A percentile compares a stretch with the other conserved stretches of the same genome.
phyloP scores from a whole-genome alignment of 2,888 invertebrate species.

The Caenorhabditis imperialis region DNA sequence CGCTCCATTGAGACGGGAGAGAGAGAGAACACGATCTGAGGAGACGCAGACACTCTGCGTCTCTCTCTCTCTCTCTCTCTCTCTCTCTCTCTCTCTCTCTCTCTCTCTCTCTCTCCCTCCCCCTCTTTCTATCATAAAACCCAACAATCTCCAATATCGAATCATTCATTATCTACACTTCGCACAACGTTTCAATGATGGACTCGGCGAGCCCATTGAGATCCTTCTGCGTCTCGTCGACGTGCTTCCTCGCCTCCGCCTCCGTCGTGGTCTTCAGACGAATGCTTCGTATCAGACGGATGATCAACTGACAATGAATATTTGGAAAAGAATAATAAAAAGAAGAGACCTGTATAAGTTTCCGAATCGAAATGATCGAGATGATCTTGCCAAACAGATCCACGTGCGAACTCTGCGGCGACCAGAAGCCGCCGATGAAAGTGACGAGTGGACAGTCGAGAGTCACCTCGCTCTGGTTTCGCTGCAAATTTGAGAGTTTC shows the following conservation, averaged over 20 bases:
- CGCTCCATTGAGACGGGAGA: too few relatives aligned
- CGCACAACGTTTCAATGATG: constrained; percentile 50
- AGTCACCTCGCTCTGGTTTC: constrained; percentile 29
- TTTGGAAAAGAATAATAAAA: too few relatives aligned
- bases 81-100: constrained; percentile 13
- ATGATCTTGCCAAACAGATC: constrained; percentile 53
- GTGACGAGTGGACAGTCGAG: constrained; percentile 44
- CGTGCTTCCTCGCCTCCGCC: constrained; percentile 7
- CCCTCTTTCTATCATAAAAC: constrained; percentile 17
- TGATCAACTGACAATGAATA: constrained; percentile 21
- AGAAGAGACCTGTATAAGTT: constrained; percentile 50
- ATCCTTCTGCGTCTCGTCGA: constrained; percentile 42
- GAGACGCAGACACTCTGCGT: too few relatives aligned
- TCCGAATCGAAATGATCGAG: constrained; percentile 51
- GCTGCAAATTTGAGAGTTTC: constrained; percentile 11
- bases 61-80: constrained; percentile 29
- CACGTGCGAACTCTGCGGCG: constrained; percentile 44
- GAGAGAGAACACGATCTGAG: too few relatives aligned
- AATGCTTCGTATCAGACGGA: constrained; percentile 21
- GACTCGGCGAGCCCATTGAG: constrained; percentile 46
- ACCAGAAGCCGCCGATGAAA: constrained; percentile 35
- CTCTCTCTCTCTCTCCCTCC: constrained; percentile 6
- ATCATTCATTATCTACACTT: constrained; percentile 45
- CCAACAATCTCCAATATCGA: constrained; percentile 12
- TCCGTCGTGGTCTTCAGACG: constrained; percentile 18